phyloP scores from a whole-genome alignment of 2,797 vertebrate species.

The Mionectes olivaceus region DNA sequence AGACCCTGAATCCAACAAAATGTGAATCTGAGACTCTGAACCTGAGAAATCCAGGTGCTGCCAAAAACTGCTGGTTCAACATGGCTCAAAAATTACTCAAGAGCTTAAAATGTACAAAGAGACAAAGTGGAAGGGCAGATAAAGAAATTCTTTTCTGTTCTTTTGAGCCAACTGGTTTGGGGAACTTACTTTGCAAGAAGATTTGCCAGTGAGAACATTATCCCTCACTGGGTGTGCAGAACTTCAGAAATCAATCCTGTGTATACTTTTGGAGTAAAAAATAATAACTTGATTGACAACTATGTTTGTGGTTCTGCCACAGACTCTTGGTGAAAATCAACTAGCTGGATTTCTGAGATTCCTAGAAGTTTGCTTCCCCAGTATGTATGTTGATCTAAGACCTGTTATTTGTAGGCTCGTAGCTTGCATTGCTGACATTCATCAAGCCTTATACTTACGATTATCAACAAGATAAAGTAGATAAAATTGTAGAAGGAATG shows the following conservation, averaged over 20 bases:
- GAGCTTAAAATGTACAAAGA: neutral
- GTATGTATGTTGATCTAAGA: neutral
- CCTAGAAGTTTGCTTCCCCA: neutral
- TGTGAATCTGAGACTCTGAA: neutral
- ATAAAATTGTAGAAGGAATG: constrained; percentile 99
- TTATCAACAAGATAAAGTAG: constrained; percentile 98
- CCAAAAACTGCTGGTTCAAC: neutral
- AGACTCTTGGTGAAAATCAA: neutral
- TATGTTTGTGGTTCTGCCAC: neutral
- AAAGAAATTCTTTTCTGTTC: neutral
- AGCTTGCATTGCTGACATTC: neutral
- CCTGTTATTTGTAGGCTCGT: neutral
- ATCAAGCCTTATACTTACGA: constrained; percentile 85
- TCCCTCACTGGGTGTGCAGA: neutral
- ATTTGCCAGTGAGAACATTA: neutral
- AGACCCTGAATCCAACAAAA: constrained; percentile 9
- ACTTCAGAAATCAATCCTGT: neutral
- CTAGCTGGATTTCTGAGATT: neutral
- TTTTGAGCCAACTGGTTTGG: neutral
- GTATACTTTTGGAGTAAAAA: neutral
- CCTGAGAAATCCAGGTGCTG: neutral
- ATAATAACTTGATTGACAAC: neutral
- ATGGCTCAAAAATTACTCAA: neutral
- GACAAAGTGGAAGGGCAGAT: neutral
- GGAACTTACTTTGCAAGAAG: neutral